A percentile compares a stretch with the other conserved stretches of the same genome.
Evolutionary conservation across 2,888 invertebrate genomes (phyloP).

Genomic region (Ptycholaimellus sp.): DNA sequence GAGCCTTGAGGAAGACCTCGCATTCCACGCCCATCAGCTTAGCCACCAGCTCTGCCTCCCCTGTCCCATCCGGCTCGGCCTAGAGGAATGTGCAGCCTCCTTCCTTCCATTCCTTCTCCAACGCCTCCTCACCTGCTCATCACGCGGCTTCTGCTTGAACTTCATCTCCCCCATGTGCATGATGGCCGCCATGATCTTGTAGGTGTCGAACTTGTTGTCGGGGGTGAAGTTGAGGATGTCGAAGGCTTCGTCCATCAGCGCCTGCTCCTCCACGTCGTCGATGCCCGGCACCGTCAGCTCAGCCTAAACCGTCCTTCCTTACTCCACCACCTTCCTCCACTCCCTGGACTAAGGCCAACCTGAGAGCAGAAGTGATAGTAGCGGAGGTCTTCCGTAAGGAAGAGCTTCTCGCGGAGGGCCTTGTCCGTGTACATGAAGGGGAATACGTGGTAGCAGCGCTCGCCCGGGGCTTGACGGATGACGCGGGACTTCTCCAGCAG

Average conservation of each 20-base stretch:
- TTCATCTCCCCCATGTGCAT: conserved; percentile 99
- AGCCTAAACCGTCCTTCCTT: no score
- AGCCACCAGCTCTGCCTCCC: conserved; percentile 17
- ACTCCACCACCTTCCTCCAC: no score
- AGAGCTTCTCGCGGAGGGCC: no score
- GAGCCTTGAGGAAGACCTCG: conserved; percentile 26
- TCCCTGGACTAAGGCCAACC: no score
- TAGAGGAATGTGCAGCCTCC: no score
- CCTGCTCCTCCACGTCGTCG: conserved; percentile 75
- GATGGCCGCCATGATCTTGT: conserved; percentile 87
- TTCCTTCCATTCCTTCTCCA: no score
- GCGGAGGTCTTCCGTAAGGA: no score
- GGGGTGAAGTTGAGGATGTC: conserved; percentile 92
- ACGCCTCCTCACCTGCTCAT: conserved; percentile 99
- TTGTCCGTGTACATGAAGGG: conserved; percentile 88
- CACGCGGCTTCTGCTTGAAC: conserved; percentile 99
- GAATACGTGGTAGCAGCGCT: conserved; percentile 99
- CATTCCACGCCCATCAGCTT: conserved; percentile 16
- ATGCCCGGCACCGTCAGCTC: conserved; percentile 69
- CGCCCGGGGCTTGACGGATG: conserved; percentile 89
- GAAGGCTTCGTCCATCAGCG: conserved; percentile 49
- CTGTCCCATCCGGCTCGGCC: conserved; percentile 48
- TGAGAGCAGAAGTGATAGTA: no score
- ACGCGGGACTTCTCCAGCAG: conserved; percentile 99
- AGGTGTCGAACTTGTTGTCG: conserved; percentile 85